Conservation (phyloP, 2,113 vertebrate species). For the Nothobranchius furzeri region DNA sequence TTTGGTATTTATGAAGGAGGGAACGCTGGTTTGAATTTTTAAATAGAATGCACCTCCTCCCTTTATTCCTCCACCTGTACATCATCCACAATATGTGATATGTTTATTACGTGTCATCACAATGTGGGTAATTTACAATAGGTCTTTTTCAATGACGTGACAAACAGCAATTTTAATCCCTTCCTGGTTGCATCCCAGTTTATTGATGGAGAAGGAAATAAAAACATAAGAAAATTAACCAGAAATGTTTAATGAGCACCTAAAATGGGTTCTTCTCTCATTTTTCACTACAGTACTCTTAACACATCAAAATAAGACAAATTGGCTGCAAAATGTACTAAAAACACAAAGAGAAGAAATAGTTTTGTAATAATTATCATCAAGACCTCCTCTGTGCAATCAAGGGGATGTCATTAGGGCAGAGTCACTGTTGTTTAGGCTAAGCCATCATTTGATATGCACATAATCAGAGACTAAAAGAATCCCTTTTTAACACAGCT, state of each 20-base stretch:
- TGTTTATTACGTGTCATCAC: conserved; percentile 22
- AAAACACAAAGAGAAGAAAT: too few species aligned
- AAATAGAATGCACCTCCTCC: conserved; percentile 39
- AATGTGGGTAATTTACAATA: conserved; percentile 7
- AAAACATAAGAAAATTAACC: conserved; percentile 15
- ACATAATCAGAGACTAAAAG: conserved; percentile 68
- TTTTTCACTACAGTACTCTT: too few species aligned
- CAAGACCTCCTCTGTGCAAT: conserved; percentile 28
- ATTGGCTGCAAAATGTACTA: too few species aligned
- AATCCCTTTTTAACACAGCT: conserved; percentile 59
- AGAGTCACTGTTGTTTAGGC: conserved; percentile 47
- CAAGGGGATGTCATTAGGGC: conserved; percentile 40
- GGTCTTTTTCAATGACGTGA: neutral
- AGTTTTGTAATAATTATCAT: too few species aligned
- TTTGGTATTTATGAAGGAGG: conserved; percentile 31
- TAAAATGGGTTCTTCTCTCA: neutral
- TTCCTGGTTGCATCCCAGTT: conserved; percentile 33
- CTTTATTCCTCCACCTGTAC: conserved; percentile 6
- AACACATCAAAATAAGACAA: too few species aligned
- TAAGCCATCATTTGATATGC: conserved; percentile 60
- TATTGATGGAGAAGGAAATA: conserved; percentile 40
- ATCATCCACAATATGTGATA: neutral
- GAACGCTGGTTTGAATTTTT: conserved; percentile 16
- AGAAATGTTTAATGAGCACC: neutral
- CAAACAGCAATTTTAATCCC: conserved; percentile 14